Conservation (phyloP, 2,797 vertebrate species). For the Zenarchopterus dispar region DNA sequence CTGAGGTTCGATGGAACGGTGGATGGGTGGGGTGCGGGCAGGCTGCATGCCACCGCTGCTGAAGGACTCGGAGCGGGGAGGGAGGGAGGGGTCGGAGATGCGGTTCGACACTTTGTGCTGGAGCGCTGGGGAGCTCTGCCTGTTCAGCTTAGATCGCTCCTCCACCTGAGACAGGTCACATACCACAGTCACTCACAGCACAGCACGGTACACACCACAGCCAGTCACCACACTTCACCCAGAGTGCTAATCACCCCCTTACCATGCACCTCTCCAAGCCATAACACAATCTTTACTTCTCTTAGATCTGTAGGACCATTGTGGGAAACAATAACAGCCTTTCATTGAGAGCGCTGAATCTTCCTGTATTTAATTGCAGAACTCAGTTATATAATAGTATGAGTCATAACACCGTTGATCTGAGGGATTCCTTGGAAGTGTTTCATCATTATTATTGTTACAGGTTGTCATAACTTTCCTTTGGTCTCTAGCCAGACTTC, state of each 20-base stretch:
- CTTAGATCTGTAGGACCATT: slow-evolving; percentile 17
- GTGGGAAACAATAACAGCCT: too few species aligned
- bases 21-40: slow-evolving; percentile 90
- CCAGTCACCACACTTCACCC: slow-evolving; percentile 27
- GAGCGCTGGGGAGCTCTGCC: slow-evolving; percentile 94
- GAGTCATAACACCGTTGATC: background rate
- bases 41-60: slow-evolving; percentile 92
- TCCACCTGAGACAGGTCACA: slow-evolving; percentile 88
- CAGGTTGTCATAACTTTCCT: background rate
- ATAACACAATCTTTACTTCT: slow-evolving; percentile 33
- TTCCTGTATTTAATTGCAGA: background rate
- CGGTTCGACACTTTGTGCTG: slow-evolving; percentile 94
- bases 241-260: background rate
- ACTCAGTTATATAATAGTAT: too few species aligned
- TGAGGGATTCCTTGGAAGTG: background rate
- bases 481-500: slow-evolving; percentile 2
- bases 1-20: slow-evolving; percentile 91
- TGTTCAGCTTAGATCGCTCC: slow-evolving; percentile 94
- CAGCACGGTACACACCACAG: slow-evolving; percentile 26
- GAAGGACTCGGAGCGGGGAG: slow-evolving; percentile 94
- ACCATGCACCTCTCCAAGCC: slow-evolving; percentile 37
- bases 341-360: background rate
- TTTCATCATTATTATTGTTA: background rate
- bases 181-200: slow-evolving; percentile 58
- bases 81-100: slow-evolving; percentile 93